Evolutionary conservation across 1,140 invertebrate genomes (phyloP).

Genomic region (Eciton burchellii): DNA sequence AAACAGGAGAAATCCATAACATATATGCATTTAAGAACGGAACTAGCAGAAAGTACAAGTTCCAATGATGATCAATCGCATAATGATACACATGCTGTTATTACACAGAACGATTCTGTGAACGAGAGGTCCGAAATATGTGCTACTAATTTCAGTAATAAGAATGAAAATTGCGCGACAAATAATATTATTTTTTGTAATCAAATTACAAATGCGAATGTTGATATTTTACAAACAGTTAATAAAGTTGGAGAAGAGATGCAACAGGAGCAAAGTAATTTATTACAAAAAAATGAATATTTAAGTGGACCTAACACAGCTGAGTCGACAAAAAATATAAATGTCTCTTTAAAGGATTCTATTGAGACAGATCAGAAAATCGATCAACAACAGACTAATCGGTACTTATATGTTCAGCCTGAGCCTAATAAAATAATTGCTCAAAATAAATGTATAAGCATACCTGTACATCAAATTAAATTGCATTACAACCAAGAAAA

Average conservation of each 20-base stretch:
- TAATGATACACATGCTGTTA: slow-evolving; percentile 37
- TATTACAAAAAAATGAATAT: slow-evolving; percentile 9
- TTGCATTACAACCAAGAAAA: slow-evolving; percentile 36
- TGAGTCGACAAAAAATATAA: slow-evolving; percentile 42
- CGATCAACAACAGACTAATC: slow-evolving; percentile 46
- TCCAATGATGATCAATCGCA: slow-evolving; percentile 42
- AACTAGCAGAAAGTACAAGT: slow-evolving; percentile 48
- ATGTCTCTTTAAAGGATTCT: slow-evolving; percentile 25
- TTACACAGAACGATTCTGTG: slow-evolving; percentile 47
- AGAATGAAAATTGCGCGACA: slow-evolving; percentile 50
- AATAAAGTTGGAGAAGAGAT: slow-evolving; percentile 15
- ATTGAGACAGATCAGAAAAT: slow-evolving; percentile 8
- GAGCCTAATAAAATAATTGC: slow-evolving; percentile 62
- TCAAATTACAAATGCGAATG: slow-evolving; percentile 32
- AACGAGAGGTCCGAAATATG: slow-evolving; percentile 41
- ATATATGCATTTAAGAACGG: slow-evolving; percentile 51
- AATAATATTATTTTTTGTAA: slow-evolving; percentile 40
- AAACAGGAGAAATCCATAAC: slow-evolving; percentile 31
- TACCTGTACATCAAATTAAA: slow-evolving; percentile 49
- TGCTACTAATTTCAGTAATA: slow-evolving; percentile 34
- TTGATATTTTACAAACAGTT: slow-evolving; percentile 38
- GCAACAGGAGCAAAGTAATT: slow-evolving; percentile 28
- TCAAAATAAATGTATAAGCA: slow-evolving; percentile 68
- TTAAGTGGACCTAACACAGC: slow-evolving; percentile 24
- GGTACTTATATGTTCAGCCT: slow-evolving; percentile 64